phyloP scores from a whole-genome alignment of 1,140 invertebrate species.

The Planococcus citri region DNA sequence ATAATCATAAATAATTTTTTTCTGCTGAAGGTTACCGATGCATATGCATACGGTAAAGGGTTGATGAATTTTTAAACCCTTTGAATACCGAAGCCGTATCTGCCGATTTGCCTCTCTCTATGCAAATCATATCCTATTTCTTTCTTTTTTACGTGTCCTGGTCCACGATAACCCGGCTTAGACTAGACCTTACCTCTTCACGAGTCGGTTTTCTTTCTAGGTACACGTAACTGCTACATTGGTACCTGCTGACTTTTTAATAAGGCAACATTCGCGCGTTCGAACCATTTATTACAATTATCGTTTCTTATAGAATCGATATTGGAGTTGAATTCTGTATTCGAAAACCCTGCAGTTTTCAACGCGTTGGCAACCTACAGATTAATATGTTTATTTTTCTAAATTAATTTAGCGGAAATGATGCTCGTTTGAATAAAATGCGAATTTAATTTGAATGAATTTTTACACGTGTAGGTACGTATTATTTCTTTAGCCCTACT shows the following conservation, averaged over 20 bases:
- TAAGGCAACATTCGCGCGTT: constrained; percentile 8
- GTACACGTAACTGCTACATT: neutral
- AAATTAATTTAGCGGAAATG: neutral
- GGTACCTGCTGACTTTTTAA: constrained; percentile 20
- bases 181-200: neutral
- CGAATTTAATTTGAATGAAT: no score
- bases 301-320: neutral
- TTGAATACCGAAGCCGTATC: constrained; percentile 9
- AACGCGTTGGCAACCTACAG: neutral
- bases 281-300: constrained; percentile 19
- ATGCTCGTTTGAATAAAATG: neutral
- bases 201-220: neutral
- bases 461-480: no score
- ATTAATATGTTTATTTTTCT: neutral
- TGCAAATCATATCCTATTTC: constrained; percentile 20
- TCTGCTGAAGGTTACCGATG: neutral
- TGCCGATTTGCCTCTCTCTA: neutral
- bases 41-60: constrained; percentile 19
- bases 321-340: neutral
- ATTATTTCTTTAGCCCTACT: no score
- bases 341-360: neutral
- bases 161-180: constrained; percentile 11
- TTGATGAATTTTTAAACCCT: constrained; percentile 18
- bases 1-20: constrained; percentile 21
- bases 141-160: constrained; percentile 14